These are phyloP conservation scores for Dicranocentrus wangi DNA, from an alignment of 2,888 invertebrate species.

Conservation along the genomic window DNA sequence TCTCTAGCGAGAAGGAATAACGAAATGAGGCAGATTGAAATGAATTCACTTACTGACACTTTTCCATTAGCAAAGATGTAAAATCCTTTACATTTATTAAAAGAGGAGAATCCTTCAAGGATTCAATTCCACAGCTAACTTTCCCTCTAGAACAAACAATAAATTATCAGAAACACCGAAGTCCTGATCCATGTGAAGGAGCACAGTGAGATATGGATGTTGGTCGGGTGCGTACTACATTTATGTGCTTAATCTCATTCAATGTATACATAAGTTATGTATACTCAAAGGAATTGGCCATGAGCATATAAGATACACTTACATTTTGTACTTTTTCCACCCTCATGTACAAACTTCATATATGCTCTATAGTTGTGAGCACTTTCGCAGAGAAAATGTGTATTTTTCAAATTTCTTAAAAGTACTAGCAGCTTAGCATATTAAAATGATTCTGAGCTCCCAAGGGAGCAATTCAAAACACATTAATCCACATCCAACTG, in stretches of 20 bases:
- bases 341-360: no score
- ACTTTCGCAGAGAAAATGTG: conserved; percentile 23
- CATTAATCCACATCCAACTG: conserved; percentile 65
- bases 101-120: conserved; percentile 56
- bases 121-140: conserved; percentile 48
- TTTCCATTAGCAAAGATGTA: conserved; percentile 64
- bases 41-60: conserved; percentile 63
- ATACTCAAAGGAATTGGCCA: no score
- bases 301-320: no score
- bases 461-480: conserved; percentile 64
- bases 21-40: conserved; percentile 51
- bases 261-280: no score
- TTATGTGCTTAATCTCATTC: no score
- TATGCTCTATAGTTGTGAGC: not conserved
- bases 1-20: not conserved
- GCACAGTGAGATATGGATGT: not conserved
- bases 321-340: no score
- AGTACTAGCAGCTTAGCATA: conserved; percentile 62
- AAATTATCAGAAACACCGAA: conserved; percentile 52
- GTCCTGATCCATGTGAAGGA: conserved; percentile 25
- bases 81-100: conserved; percentile 57
- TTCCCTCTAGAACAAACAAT: conserved; percentile 57
- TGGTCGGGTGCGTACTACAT: no score
- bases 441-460: conserved; percentile 61
- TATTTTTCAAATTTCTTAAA: conserved; percentile 63